phyloP scores from a whole-genome alignment of 2,888 invertebrate species.

The Hydropsyche betteni region DNA sequence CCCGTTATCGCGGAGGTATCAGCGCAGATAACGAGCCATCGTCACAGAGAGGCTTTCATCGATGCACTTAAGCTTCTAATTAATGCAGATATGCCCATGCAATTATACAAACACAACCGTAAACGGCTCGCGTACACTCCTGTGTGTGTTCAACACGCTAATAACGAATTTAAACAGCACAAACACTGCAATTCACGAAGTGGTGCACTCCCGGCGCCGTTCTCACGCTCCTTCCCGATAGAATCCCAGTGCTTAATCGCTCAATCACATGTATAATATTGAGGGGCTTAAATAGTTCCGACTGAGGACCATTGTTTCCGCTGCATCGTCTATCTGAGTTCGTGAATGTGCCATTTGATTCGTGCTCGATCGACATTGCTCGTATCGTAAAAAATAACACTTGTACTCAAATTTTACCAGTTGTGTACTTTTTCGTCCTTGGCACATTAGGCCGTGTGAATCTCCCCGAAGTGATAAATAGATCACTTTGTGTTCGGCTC shows the following conservation, averaged over 20 bases:
- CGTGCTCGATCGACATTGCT: too few relatives aligned
- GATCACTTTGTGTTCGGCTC: slow-evolving; percentile 29
- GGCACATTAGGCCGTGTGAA: slow-evolving; percentile 43
- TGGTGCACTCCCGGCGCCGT: not conserved
- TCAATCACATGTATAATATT: not conserved
- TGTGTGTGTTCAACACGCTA: too few relatives aligned
- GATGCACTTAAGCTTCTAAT: slow-evolving; percentile 35
- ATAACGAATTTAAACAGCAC: too few relatives aligned
- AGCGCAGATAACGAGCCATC: slow-evolving; percentile 8
- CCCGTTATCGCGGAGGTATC: not conserved
- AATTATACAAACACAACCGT: too few relatives aligned
- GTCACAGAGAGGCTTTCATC: slow-evolving; percentile 19
- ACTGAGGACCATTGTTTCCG: too few relatives aligned
- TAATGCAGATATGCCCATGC: slow-evolving; percentile 15
- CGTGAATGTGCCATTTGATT: too few relatives aligned
- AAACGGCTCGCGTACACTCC: too few relatives aligned
- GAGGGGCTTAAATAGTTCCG: too few relatives aligned
- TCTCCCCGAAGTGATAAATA: slow-evolving; percentile 34
- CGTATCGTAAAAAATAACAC: not conserved
- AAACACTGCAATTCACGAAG: too few relatives aligned
- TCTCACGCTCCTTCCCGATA: slow-evolving; percentile 31
- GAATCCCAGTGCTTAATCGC: not conserved
- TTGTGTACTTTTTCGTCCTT: slow-evolving; percentile 41
- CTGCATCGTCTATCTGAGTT: too few relatives aligned
- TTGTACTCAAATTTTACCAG: not conserved